phyloP scores from a whole-genome alignment of 1,140 invertebrate genomes.

The Pectinophora gossypiella region DNA sequence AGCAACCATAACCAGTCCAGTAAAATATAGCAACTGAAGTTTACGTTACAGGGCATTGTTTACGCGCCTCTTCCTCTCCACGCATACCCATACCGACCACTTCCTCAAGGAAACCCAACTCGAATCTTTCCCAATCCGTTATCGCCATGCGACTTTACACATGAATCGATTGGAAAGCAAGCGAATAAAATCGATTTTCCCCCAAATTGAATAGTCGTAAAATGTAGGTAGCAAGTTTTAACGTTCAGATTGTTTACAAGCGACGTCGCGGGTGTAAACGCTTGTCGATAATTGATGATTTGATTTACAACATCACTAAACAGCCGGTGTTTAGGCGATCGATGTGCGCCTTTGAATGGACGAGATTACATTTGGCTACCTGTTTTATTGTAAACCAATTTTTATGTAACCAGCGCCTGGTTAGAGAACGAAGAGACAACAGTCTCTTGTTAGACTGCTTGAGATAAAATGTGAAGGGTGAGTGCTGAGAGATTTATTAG shows the following conservation, averaged over 20 bases:
- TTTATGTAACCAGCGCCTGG: not conserved
- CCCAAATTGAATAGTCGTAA: constrained; percentile 69
- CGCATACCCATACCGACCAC: too few relatives aligned
- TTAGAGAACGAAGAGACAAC: too few relatives aligned
- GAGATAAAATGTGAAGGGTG: too few relatives aligned
- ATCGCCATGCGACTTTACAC: constrained; percentile 52
- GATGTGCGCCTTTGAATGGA: constrained; percentile 50
- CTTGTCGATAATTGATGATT: constrained; percentile 74
- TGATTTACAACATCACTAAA: constrained; percentile 74
- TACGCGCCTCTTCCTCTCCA: constrained; percentile 39
- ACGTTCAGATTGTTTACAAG: constrained; percentile 68
- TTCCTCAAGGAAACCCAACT: constrained; percentile 51
- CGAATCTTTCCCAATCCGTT: constrained; percentile 23
- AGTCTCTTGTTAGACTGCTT: too few relatives aligned
- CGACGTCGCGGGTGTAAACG: constrained; percentile 71
- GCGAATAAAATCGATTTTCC: constrained; percentile 75
- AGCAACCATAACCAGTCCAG: too few relatives aligned
- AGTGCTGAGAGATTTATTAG: too few relatives aligned
- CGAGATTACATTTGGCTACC: not conserved
- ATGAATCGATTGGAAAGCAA: constrained; percentile 61
- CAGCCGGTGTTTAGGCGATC: constrained; percentile 59
- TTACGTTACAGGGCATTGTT: too few relatives aligned
- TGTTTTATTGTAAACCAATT: not conserved
- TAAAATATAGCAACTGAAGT: too few relatives aligned
- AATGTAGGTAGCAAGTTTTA: constrained; percentile 67